phyloP scores from a whole-genome alignment of 92 coral and sea anemone species.

The Paramuricea clavata region DNA sequence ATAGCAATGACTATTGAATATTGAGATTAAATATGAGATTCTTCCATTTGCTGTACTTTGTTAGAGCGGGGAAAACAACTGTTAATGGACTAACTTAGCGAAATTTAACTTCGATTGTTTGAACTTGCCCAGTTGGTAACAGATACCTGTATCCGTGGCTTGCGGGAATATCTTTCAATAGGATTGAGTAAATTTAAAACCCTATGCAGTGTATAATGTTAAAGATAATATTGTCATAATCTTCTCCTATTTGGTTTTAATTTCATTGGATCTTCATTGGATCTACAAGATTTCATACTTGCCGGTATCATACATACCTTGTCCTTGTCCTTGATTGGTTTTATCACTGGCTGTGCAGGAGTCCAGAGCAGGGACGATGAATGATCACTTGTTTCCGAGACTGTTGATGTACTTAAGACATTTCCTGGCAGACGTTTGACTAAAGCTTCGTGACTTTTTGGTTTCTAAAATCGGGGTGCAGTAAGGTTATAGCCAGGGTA shows the following conservation, averaged over 20 bases:
- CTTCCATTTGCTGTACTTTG: too few relatives aligned
- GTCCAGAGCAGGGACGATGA: conserved; percentile 49
- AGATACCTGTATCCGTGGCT: background rate
- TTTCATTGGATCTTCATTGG: too few relatives aligned
- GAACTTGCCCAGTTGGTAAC: background rate
- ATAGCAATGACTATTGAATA: too few relatives aligned
- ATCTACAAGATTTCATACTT: background rate
- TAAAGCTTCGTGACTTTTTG: background rate
- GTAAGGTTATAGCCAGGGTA: background rate
- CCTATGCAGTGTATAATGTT: too few relatives aligned
- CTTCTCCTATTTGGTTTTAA: too few relatives aligned
- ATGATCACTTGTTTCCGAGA: conserved; percentile 46
- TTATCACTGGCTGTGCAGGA: conserved; percentile 7
- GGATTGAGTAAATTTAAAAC: too few relatives aligned
- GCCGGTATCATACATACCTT: too few relatives aligned
- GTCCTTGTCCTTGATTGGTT: background rate
- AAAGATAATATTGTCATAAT: too few relatives aligned
- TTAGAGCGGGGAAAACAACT: too few relatives aligned
- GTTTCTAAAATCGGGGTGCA: background rate
- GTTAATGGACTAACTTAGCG: too few relatives aligned
- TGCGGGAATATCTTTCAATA: too few relatives aligned
- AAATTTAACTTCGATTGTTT: background rate
- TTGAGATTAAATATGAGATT: too few relatives aligned
- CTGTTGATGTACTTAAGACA: conserved; percentile 12
- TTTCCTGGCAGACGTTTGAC: background rate